phyloP scores from a whole-genome alignment of 2,797 vertebrate species.

The Acrocephalus scirpaceus region DNA sequence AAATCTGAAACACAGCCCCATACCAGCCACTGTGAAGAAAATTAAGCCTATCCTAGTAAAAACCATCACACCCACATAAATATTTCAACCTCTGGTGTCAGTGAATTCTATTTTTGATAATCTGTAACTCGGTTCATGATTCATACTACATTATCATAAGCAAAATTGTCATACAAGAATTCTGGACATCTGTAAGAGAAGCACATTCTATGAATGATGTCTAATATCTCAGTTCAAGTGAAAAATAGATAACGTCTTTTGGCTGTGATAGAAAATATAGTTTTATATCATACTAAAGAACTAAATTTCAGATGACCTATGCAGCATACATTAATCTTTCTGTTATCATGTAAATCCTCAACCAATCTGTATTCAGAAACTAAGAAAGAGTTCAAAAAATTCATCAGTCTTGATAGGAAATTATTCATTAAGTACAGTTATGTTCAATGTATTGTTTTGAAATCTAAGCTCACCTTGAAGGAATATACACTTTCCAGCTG shows the following conservation, averaged over 20 bases:
- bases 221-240: slow-evolving; percentile 9
- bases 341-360: slow-evolving; percentile 38
- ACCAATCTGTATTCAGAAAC: slow-evolving; percentile 50
- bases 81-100: neutral
- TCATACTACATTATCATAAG: neutral
- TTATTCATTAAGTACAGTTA: slow-evolving; percentile 43
- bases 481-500: neutral
- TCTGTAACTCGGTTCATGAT: neutral
- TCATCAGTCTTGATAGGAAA: slow-evolving; percentile 49
- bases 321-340: slow-evolving; percentile 56
- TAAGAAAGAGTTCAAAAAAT: slow-evolving; percentile 49
- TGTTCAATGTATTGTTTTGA: neutral
- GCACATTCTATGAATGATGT: slow-evolving; percentile 29
- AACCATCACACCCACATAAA: neutral
- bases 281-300: slow-evolving; percentile 40
- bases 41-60: neutral
- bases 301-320: slow-evolving; percentile 33
- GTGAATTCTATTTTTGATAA: slow-evolving; percentile 8
- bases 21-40: neutral
- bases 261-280: slow-evolving; percentile 34
- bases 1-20: neutral
- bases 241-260: slow-evolving; percentile 48
- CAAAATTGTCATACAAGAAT: neutral
- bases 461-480: slow-evolving; percentile 34
- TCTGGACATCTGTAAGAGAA: slow-evolving; percentile 18